Percentiles rank a stretch among this genome's conserved stretches.
phyloP scores from a whole-genome alignment of 2,797 vertebrate genomes.

The Spinus pinus region DNA sequence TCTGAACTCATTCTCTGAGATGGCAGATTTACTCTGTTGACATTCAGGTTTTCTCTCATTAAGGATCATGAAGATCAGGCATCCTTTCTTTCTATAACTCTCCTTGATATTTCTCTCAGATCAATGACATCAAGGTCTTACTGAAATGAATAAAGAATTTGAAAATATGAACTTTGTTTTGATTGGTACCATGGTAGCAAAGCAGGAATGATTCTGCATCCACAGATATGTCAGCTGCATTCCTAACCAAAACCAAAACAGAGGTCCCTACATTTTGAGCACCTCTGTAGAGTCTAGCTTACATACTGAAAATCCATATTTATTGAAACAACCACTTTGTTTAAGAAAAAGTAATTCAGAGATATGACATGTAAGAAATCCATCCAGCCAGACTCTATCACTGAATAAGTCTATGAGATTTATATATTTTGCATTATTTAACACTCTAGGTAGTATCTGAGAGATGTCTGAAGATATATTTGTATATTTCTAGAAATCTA shows the following conservation, averaged over 20 bases:
- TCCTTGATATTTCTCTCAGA: background rate
- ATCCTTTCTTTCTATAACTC: background rate
- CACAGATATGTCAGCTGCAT: background rate
- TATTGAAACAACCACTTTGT: background rate
- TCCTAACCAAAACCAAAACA: background rate
- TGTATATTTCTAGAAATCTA: background rate
- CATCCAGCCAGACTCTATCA: background rate
- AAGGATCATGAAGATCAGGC: background rate
- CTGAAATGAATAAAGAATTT: conserved; percentile 12
- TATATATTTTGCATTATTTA: background rate
- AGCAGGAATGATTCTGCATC: background rate
- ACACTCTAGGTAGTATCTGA: background rate
- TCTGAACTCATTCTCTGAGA: conserved; percentile 17
- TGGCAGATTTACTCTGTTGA: background rate
- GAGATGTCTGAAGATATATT: background rate
- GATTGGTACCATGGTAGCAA: background rate
- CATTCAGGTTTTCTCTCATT: background rate
- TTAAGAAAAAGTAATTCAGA: background rate
- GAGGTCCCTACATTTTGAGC: background rate
- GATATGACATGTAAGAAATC: background rate
- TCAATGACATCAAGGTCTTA: conserved; percentile 26
- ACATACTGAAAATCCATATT: background rate
- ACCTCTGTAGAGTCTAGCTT: background rate
- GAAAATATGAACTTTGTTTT: conserved; percentile 26
- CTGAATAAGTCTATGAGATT: background rate